Evolutionary conservation across 2,888 invertebrate genomes (phyloP).

Genomic region (Erpobdella octoculata): DNA sequence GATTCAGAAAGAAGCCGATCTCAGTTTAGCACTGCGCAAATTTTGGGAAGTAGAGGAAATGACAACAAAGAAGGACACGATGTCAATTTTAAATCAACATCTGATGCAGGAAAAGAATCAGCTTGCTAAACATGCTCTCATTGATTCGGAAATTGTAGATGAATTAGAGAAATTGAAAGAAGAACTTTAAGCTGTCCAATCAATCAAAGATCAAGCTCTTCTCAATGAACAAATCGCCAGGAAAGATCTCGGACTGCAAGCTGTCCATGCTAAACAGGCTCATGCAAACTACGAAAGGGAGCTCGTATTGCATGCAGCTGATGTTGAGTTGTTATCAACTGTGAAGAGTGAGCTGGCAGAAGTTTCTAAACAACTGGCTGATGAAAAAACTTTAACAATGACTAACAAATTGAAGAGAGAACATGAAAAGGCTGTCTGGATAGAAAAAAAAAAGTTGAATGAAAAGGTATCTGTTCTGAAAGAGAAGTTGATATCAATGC

Average conservation of each 20-base stretch:
- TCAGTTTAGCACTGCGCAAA: no score
- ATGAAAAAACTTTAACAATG: neutral
- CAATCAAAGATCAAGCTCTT: constrained; percentile 43
- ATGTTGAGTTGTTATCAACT: constrained; percentile 49
- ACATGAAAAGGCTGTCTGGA: constrained; percentile 56
- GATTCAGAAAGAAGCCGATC: no score
- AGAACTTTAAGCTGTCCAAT: neutral
- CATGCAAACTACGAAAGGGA: constrained; percentile 56
- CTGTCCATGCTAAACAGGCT: constrained; percentile 46
- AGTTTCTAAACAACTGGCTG: neutral
- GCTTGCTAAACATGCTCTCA: neutral
- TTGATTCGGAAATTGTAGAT: constrained; percentile 11
- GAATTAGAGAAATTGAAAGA: constrained; percentile 1
- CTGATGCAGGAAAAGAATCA: neutral
- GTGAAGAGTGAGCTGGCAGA: neutral
- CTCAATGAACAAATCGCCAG: constrained; percentile 44
- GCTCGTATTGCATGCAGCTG: constrained; percentile 53
- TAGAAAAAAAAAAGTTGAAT: constrained; percentile 61
- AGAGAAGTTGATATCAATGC: constrained; percentile 65
- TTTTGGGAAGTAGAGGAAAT: no score
- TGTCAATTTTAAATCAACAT: no score
- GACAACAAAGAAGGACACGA: no score
- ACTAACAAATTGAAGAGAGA: neutral
- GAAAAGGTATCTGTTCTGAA: constrained; percentile 63
- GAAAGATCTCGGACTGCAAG: constrained; percentile 45